phyloP scores from a whole-genome alignment of 1,140 invertebrate genomes.

The Eupeodes corollae region DNA sequence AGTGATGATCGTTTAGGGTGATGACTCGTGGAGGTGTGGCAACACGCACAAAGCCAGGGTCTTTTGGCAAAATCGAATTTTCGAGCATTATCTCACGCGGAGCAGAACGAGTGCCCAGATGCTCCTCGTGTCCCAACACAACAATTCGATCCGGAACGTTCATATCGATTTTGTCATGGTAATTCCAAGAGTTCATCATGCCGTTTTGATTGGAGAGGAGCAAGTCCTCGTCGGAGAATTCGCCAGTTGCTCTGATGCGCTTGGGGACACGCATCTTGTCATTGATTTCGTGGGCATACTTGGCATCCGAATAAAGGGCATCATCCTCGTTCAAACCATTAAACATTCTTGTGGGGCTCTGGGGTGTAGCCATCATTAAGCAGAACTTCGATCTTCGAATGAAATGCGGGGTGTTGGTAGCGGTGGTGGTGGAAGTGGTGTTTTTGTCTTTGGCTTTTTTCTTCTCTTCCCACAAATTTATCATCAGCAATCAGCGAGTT shows the following conservation, averaged over 20 bases:
- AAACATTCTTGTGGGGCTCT: conserved; percentile 46
- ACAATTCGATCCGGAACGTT: conserved; percentile 83
- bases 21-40: conserved; percentile 72
- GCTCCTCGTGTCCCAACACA: conserved; percentile 72
- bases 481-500: no score
- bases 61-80: conserved; percentile 61
- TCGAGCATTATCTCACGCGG: conserved; percentile 75
- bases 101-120: conserved; percentile 65
- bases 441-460: no score
- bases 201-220: conserved; percentile 44
- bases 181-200: conserved; percentile 48
- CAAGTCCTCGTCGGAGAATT: conserved; percentile 49
- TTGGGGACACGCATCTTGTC: conserved; percentile 69
- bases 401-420: no score
- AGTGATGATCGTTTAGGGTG: conserved; percentile 68
- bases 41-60: conserved; percentile 58
- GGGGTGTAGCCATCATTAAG: conserved; percentile 45
- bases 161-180: conserved; percentile 70
- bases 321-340: conserved; percentile 50
- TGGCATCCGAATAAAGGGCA: conserved; percentile 52
- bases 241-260: conserved; percentile 59
- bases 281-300: conserved; percentile 61
- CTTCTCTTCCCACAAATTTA: no score
- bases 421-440: no score
- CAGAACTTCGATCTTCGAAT: no score